These are phyloP conservation scores for Lycocerus yunnanus DNA, from an alignment of 2,888 invertebrate genomes.

Conservation along the genomic window DNA sequence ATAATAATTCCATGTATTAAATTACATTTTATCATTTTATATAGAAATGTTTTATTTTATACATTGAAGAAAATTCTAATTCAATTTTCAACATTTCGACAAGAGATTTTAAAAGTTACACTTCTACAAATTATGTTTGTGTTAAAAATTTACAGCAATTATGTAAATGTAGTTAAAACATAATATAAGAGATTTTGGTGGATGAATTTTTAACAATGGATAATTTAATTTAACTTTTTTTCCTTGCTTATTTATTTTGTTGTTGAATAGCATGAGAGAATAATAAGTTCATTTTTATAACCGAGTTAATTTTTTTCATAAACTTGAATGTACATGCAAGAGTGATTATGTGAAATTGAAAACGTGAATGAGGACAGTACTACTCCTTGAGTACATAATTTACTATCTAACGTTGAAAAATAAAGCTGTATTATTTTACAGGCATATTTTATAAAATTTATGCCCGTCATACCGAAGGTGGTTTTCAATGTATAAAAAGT, in stretches of 20 bases:
- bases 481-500: constrained; percentile 2
- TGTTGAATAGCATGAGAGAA: background rate
- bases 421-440: constrained; percentile 14
- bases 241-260: background rate
- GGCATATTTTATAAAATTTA: constrained; percentile 25
- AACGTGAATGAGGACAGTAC: constrained; percentile 13
- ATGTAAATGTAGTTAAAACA: constrained; percentile 4
- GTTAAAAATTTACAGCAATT: background rate
- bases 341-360: constrained; percentile 13
- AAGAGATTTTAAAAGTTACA: background rate
- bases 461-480: constrained; percentile 10
- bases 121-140: background rate
- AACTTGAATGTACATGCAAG: constrained; percentile 11
- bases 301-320: constrained; percentile 6
- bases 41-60: background rate
- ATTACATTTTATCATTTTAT: background rate
- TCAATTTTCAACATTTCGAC: background rate
- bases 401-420: constrained; percentile 18
- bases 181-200: constrained; percentile 1
- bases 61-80: background rate
- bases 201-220: constrained; percentile 4
- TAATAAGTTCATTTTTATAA: constrained; percentile 6
- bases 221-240: constrained; percentile 3
- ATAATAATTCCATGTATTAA: background rate
- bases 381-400: constrained; percentile 22